Evolutionary conservation across 2,888 invertebrate genomes (phyloP).

Genomic region (Philhelius pedissequus): DNA sequence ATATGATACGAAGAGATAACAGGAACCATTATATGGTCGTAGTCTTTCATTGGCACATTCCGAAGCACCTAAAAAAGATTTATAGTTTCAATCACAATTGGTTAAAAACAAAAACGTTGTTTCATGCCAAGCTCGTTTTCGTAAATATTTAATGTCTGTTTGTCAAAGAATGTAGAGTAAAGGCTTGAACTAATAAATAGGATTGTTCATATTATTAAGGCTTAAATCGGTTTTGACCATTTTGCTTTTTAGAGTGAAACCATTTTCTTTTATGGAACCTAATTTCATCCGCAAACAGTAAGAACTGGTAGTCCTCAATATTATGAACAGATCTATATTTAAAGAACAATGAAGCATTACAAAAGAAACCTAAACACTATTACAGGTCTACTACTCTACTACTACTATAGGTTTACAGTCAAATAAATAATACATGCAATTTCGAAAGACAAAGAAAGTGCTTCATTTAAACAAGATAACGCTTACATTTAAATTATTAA

Average conservation of each 20-base stretch:
- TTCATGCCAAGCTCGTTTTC: neutral
- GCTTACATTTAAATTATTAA: no score
- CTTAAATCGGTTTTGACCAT: no score
- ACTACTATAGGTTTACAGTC: neutral
- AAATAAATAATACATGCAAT: neutral
- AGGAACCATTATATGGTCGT: conserved; percentile 85
- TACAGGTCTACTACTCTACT: neutral
- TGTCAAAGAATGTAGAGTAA: neutral
- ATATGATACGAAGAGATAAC: conserved; percentile 88
- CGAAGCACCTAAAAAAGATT: conserved; percentile 80
- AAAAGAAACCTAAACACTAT: neutral
- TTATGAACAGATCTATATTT: neutral
- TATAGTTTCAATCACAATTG: neutral
- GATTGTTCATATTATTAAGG: neutral
- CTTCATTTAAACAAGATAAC: neutral
- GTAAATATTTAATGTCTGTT: neutral
- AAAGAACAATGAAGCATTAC: neutral
- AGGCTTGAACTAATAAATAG: neutral
- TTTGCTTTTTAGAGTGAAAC: no score
- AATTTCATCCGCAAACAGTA: no score
- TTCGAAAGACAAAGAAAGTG: neutral
- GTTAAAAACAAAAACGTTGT: neutral
- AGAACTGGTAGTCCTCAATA: no score
- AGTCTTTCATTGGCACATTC: conserved; percentile 87
- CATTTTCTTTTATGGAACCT: no score